These are phyloP conservation scores for Drosophila tsacasi DNA, from an alignment of 1,140 invertebrate genomes.

Conservation along the genomic window DNA sequence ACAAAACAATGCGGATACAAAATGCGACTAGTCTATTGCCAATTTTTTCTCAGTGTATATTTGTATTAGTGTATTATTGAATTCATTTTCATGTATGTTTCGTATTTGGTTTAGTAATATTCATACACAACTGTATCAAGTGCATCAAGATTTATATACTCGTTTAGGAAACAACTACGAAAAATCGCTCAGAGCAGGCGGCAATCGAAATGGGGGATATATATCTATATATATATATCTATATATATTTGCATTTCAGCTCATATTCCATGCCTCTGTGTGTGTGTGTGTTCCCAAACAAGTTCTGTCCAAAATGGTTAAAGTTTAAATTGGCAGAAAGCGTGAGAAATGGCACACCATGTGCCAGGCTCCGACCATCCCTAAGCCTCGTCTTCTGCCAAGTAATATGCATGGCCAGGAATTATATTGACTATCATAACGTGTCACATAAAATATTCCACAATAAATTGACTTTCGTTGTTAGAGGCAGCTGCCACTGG, in stretches of 20 bases:
- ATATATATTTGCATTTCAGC: conserved; percentile 7
- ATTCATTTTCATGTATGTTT: conserved; percentile 49
- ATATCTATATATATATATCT: neutral
- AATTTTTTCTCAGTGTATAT: conserved; percentile 85
- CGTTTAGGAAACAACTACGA: conserved; percentile 54
- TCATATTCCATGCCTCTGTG: neutral
- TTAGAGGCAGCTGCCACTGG: conserved; percentile 43
- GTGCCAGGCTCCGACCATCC: conserved; percentile 31
- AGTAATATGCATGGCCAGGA: conserved; percentile 61
- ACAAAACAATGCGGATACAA: conserved; percentile 44
- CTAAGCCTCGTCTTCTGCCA: conserved; percentile 12
- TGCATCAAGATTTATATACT: conserved; percentile 56
- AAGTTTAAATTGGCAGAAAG: conserved; percentile 67
- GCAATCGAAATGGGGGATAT: conserved; percentile 18
- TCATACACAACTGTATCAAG: conserved; percentile 69
- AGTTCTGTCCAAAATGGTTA: conserved; percentile 66
- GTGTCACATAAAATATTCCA: conserved; percentile 83
- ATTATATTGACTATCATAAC: conserved; percentile 82
- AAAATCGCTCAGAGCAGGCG: conserved; percentile 64
- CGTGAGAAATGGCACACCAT: conserved; percentile 74
- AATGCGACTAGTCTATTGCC: conserved; percentile 85
- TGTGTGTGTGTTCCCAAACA: conserved; percentile 39
- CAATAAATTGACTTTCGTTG: conserved; percentile 81
- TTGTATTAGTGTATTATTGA: conserved; percentile 79
- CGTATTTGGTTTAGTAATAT: conserved; percentile 62